Base-by-base conservation (phyloP, 2,888 invertebrate species). In the Podotricha telesiphe region DNA sequence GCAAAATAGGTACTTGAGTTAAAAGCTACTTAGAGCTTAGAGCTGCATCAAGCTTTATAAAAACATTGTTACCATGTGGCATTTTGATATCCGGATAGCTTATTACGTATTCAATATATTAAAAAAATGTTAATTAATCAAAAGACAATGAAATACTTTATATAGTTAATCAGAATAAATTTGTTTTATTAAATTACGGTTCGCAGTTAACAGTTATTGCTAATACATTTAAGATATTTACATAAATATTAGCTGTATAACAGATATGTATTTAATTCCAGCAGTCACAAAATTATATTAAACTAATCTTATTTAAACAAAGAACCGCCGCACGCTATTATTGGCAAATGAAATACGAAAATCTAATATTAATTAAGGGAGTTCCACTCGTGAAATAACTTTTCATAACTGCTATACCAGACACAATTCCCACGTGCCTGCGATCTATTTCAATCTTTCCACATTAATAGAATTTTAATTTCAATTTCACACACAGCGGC, bases 391-490 rank as follows among this genome's bases (percentile, higher is more conserved):
- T 68, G 59, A 61, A 70, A 73, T 66, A 68, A 61, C 65, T 70
- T 63, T 63, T 59, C 64, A 68, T 73, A 70, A 67, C 73, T n/a
- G 73, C 65, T 56, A 70, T 67, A 65, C 51, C 68, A 66, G 73
- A 68, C 63, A 59, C 68, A 56, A 73, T 71, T 71, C 70, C 73
- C 73, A 73, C 71, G 73, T 73, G 73, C 58, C 68, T 40, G 68
- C 76, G 74, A 79, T 82, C 82, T 83, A 83, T 85, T 82, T 73
- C 82, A 83, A 83, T 84, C 81, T 83, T 84, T 84, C 80, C 82
- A 79, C 79, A 86, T 86, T 86, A 87, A 88, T 89, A 88, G 86
- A 88, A 86, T 89, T 91, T 90, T 91, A 91, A 90, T 91, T 89
- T 87, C 88, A 89, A 88, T 90, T 89, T 91, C 87, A 89, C 89